These are phyloP conservation scores for Micropoecilia bifurca DNA, from an alignment of 2,797 vertebrate genomes.

Conservation along the genomic window DNA sequence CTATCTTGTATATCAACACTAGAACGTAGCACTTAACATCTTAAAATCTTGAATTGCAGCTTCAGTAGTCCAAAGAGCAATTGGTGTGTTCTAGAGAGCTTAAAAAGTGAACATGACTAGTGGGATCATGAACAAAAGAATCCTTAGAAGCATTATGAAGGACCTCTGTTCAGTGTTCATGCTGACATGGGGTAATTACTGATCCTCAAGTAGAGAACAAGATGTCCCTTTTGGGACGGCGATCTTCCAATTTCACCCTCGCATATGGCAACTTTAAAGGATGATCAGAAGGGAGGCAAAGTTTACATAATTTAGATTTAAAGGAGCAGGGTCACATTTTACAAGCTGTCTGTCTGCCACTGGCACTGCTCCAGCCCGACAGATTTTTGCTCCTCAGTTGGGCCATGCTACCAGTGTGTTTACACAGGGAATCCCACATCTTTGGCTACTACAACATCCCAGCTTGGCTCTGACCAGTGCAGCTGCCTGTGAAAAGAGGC, in stretches of 20 bases:
- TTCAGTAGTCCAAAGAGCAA: constrained; percentile 19
- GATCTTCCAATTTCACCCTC: background rate
- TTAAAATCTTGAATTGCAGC: constrained; percentile 21
- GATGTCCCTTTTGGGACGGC: constrained; percentile 6
- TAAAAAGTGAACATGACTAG: background rate
- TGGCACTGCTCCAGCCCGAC: constrained; percentile 48
- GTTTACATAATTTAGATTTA: constrained; percentile 64
- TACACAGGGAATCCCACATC: constrained; percentile 59
- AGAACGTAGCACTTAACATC: constrained; percentile 18
- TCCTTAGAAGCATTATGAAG: constrained; percentile 21
- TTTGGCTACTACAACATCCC: constrained; percentile 31
- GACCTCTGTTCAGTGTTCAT: constrained; percentile 11
- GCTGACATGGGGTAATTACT: constrained; percentile 20
- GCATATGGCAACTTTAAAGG: constrained; percentile 9
- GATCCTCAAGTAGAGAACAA: constrained; percentile 12
- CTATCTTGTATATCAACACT: background rate
- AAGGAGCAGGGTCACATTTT: constrained; percentile 45
- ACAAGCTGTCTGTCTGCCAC: constrained; percentile 22
- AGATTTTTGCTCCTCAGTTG: constrained; percentile 51
- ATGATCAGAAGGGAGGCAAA: constrained; percentile 42
- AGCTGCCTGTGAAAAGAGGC: constrained; percentile 10
- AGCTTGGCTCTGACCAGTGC: constrained; percentile 6
- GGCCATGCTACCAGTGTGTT: constrained; percentile 45
- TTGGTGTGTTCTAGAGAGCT: constrained; percentile 1
- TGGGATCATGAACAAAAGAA: constrained; percentile 8